Base-by-base conservation (phyloP, 2,113 vertebrate genomes). In the Orthonyx spaldingii region DNA sequence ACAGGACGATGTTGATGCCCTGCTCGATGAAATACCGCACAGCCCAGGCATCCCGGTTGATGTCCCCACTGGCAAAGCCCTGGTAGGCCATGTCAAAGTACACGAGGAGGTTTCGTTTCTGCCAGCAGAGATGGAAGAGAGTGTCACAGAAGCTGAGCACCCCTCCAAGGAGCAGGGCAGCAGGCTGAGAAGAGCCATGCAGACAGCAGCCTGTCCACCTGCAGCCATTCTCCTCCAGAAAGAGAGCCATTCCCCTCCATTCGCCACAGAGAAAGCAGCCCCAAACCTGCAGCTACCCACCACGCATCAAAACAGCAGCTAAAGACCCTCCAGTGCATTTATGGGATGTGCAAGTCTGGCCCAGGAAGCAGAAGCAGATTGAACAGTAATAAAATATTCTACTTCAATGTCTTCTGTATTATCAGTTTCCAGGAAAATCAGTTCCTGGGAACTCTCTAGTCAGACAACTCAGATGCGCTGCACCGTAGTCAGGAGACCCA, bases 31-130 rank as follows among this genome's bases (percentile, higher is more conserved):
- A 99, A 97, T 99, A 60, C 35, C 99, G 99, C 80, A 99, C 98
- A 12, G 99, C 99, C 99, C 99, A 99, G 69, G 99, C 98, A 2
- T 99, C 99, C 46, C 98, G 98, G 93, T 99, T 97, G 21, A 99
- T 99, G 93, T 99, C 99, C 18, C 99, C 99, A 2, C 99, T 99
- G 78, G 99, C 99, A 74, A 99, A 99, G 90, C 99, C 99, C 97
- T 99, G 99, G 92, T 99, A 99, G 41, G 99, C 99, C 99, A 99
- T 99, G 97, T 99, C 99, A 23, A 99, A 99, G 97, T 99, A 99
- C 19, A 98, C 98, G 0, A 99, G 98, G 86, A 99, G 98, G 69
- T 99, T 99, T 91, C 98, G 98, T 98, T 99, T 99, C 99, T 99
- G 97, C 41, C 84, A 95, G 71, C 26, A 53, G 86, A 94, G 56